A percentile compares a stretch with the other conserved stretches of the same genome.
phyloP scores from a whole-genome alignment of 2,888 invertebrate genomes.

The Nymphalis polychloros region DNA sequence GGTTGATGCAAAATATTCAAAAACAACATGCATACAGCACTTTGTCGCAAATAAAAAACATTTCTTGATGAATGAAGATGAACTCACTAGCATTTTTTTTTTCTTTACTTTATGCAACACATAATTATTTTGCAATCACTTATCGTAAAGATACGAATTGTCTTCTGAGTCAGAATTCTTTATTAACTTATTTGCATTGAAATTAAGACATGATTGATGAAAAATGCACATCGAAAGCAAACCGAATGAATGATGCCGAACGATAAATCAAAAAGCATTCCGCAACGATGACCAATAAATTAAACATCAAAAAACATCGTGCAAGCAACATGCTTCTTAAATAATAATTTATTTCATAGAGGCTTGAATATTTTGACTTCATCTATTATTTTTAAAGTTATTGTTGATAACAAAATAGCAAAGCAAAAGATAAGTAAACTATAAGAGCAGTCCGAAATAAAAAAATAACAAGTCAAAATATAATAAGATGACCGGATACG shows the following conservation, averaged over 20 bases:
- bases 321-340: conserved; percentile 70
- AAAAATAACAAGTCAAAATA: conserved; percentile 45
- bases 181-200: conserved; percentile 32
- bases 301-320: conserved; percentile 58
- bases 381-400: conserved; percentile 32
- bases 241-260: conserved; percentile 53
- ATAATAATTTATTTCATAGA: conserved; percentile 46
- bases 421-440: conserved; percentile 39
- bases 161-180: conserved; percentile 17
- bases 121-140: conserved; percentile 29
- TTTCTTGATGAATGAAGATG: conserved; percentile 58
- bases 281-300: conserved; percentile 55
- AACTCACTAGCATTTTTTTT: conserved; percentile 41
- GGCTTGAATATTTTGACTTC: conserved; percentile 49
- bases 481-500: conserved; percentile 50
- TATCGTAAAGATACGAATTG: conserved; percentile 21
- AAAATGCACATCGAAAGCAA: conserved; percentile 73
- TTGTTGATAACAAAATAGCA: conserved; percentile 41
- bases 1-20: conserved; percentile 72
- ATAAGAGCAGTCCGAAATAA: conserved; percentile 28
- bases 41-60: conserved; percentile 71
- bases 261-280: conserved; percentile 61
- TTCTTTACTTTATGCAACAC: conserved; percentile 37
- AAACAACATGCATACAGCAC: conserved; percentile 76
- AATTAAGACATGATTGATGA: conserved; percentile 50